Evolutionary conservation across 1,140 invertebrate genomes (phyloP).

Genomic region (Meloidogyne hapla): DNA sequence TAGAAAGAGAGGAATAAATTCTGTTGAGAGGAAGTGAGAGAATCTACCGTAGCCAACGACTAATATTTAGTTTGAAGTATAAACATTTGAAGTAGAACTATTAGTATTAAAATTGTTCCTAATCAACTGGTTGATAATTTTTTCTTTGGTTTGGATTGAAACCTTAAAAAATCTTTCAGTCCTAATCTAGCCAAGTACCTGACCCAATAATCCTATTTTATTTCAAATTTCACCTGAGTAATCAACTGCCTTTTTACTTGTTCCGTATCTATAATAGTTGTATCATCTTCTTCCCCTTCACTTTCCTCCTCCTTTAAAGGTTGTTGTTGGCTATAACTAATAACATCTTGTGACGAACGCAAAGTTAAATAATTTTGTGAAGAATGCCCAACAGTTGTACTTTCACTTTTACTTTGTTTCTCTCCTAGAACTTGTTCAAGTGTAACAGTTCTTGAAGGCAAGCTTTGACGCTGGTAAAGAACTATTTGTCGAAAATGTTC

Average conservation of each 20-base stretch:
- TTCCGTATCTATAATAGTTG: not conserved
- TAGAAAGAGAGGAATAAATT: no score
- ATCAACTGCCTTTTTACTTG: not conserved
- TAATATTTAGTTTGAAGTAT: no score
- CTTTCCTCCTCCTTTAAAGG: not conserved
- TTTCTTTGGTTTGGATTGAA: no score
- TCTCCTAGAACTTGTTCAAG: not conserved
- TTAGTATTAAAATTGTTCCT: no score
- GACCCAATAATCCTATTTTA: no score
- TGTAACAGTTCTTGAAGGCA: not conserved
- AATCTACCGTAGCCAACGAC: no score
- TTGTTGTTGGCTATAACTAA: slow-evolving; percentile 22
- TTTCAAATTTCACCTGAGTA: not conserved
- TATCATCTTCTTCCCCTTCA: not conserved
- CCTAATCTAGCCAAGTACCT: no score
- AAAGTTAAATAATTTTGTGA: not conserved
- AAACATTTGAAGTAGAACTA: no score
- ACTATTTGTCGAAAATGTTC: slow-evolving; percentile 49
- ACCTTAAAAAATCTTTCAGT: no score
- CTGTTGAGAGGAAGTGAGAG: no score
- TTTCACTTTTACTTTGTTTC: not conserved
- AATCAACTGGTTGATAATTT: no score
- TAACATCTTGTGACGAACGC: slow-evolving; percentile 20
- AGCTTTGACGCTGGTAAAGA: slow-evolving; percentile 24
- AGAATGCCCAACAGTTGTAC: not conserved